Conservation (phyloP, 2,797 vertebrate genomes). For the Sebastes steindachneri region DNA sequence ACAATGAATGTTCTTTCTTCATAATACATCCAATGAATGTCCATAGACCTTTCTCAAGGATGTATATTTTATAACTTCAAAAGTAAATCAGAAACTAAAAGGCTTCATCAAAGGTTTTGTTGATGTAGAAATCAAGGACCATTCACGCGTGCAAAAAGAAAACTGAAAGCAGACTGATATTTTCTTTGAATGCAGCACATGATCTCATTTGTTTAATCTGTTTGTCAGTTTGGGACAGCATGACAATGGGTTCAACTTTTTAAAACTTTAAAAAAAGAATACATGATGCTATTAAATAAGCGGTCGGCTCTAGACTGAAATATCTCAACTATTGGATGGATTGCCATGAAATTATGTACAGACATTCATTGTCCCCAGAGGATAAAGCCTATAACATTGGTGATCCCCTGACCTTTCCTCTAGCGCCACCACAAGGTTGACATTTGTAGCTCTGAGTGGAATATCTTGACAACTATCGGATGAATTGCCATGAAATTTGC, state of each 20-base stretch:
- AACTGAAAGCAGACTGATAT: neutral
- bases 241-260: neutral
- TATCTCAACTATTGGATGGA: neutral
- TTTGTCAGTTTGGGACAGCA: neutral
- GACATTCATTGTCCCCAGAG: neutral
- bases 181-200: neutral
- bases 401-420: no score
- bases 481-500: no score
- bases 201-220: neutral
- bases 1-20: constrained; percentile 5
- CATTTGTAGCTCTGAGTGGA: no score
- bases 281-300: neutral
- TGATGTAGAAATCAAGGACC: neutral
- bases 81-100: neutral
- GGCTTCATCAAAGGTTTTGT: neutral
- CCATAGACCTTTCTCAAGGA: neutral
- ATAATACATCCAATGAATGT: neutral
- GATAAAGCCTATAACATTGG: neutral
- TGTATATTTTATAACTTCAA: neutral
- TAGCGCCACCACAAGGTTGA: no score
- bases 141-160: neutral
- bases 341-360: neutral
- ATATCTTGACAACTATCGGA: no score
- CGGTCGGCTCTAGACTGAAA: neutral
- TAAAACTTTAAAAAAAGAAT: neutral